A percentile compares a stretch with the other conserved stretches of the same genome.
Evolutionary conservation across 1,140 invertebrate genomes (phyloP).

Genomic region (Drosophila quadrilineata): DNA sequence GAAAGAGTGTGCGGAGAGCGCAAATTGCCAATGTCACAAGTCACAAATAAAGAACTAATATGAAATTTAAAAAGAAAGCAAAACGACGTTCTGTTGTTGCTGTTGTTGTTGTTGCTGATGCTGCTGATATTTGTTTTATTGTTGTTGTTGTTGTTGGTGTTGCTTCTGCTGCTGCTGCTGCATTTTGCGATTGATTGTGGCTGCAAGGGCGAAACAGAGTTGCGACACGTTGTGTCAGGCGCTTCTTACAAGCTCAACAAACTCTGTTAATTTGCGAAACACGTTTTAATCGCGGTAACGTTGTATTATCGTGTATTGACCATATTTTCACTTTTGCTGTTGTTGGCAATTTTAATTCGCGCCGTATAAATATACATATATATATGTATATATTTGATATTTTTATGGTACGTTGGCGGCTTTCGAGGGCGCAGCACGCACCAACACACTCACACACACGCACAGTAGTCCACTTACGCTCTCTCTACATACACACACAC

Average conservation of each 20-base stretch:
- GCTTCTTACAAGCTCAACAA: not conserved
- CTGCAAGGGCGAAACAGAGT: not conserved
- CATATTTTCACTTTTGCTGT: not conserved
- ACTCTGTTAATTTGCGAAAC: slow-evolving; percentile 7
- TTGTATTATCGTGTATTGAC: too few relatives aligned
- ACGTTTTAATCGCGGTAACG: not conserved
- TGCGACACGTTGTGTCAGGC: not conserved
- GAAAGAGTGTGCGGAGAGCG: not conserved
- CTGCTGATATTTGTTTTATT: not conserved
- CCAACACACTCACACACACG: slow-evolving; percentile 28
- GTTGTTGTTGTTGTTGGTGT: not conserved
- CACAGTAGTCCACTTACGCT: slow-evolving; percentile 2
- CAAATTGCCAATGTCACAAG: too few relatives aligned
- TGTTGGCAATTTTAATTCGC: slow-evolving; percentile 18
- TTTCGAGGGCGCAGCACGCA: slow-evolving; percentile 36
- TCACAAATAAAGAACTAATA: slow-evolving; percentile 13
- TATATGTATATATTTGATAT: too few relatives aligned
- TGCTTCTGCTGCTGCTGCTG: not conserved
- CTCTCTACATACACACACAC: slow-evolving; percentile 29
- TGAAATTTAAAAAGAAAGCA: not conserved
- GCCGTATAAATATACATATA: slow-evolving; percentile 25
- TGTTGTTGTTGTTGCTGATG: not conserved
- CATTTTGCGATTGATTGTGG: slow-evolving; percentile 25
- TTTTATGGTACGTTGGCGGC: slow-evolving; percentile 16
- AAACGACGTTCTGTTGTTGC: not conserved